Evolutionary conservation across 2,113 vertebrate species (phyloP).

Genomic region (Corynorhinus townsendii): DNA sequence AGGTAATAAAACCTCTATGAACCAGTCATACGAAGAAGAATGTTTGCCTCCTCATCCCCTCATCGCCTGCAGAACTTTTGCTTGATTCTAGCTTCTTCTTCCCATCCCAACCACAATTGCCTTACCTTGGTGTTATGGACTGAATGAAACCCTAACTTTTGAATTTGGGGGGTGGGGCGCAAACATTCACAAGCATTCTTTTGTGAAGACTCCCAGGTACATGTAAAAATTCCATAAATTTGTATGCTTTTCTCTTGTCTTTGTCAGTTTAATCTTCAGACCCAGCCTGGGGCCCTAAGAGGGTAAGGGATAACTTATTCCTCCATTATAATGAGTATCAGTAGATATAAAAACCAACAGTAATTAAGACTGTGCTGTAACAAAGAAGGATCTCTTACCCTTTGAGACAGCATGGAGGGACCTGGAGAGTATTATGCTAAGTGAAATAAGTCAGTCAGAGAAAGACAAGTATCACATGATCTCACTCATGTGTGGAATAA

Average conservation of each 20-base stretch:
- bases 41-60: neutral
- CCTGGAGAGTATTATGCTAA: too few species aligned
- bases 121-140: neutral
- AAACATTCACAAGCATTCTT: neutral
- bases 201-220: neutral
- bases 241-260: neutral
- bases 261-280: neutral
- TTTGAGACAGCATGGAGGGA: too few species aligned
- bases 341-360: neutral
- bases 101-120: neutral
- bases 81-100: neutral
- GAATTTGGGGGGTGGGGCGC: too few species aligned
- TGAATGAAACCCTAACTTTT: neutral
- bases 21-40: neutral
- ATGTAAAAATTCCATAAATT: neutral
- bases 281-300: neutral
- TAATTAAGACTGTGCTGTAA: neutral
- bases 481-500: too few species aligned
- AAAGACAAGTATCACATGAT: too few species aligned
- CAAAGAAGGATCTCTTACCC: too few species aligned
- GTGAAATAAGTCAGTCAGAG: too few species aligned
- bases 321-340: neutral
- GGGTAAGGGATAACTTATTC: neutral
- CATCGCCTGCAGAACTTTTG: neutral
- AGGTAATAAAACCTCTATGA: neutral